These are phyloP conservation scores for Murina feae DNA, from an alignment of 2,113 vertebrate species.

Conservation along the genomic window DNA sequence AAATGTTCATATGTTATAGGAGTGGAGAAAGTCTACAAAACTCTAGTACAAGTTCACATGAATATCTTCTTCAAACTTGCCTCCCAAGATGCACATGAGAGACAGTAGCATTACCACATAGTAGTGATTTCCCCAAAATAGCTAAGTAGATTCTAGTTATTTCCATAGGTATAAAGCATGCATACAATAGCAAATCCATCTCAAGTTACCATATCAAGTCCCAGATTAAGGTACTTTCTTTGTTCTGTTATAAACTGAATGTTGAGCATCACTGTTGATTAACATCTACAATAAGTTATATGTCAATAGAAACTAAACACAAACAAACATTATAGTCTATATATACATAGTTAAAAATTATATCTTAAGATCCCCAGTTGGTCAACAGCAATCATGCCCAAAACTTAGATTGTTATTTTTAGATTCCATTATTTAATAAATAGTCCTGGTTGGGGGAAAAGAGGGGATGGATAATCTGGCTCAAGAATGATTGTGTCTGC, in stretches of 20 bases:
- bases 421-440: neutral
- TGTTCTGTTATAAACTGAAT: neutral
- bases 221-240: neutral
- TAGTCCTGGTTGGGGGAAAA: neutral
- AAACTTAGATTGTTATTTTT: neutral
- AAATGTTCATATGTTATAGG: neutral
- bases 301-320: neutral
- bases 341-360: neutral
- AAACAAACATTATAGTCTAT: neutral
- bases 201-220: neutral
- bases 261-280: neutral
- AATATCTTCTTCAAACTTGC: neutral
- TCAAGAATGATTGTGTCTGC: neutral
- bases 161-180: neutral
- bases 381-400: neutral
- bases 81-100: neutral
- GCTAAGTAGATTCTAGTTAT: neutral
- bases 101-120: neutral
- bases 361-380: neutral
- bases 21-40: neutral
- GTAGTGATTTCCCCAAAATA: neutral
- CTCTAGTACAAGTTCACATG: neutral
- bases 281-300: neutral
- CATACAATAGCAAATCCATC: neutral
- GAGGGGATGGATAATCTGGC: neutral